Base-by-base conservation (phyloP, 2,113 vertebrate genomes). In the Blennius ocellaris region DNA sequence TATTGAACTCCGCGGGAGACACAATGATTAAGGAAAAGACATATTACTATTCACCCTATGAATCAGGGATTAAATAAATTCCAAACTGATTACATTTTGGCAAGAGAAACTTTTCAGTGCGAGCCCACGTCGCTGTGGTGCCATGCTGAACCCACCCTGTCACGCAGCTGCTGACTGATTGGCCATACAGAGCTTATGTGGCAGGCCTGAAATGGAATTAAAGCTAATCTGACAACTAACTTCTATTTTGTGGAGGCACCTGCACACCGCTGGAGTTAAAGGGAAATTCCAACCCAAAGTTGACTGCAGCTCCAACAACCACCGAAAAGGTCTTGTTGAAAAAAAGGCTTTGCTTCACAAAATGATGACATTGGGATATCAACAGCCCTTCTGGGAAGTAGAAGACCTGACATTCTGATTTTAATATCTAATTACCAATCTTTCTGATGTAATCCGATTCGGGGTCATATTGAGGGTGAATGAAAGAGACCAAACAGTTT, bases 21-120 rank as follows among this genome's bases (percentile, higher is more conserved):
- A 68, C 78, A 47, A 73, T 88, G 91, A 89, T 89, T 88, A 88
- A 81, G 76, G 73, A 78, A 82, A 84, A 86, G 63, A 75, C 81
- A 83, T 86, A 90, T 88, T 87, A 86, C 79, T 64, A 74, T 82
- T 88, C 85, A 6, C 86, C 77, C 59, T 73, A 61, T 90, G 87
- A 90, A 80, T 80, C 73, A 40, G 52, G 88, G 89, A 92, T 93
- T 91, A 91, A 87, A 88, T 70, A 78, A 81, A 92, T 93, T 91
- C 90, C 89, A 85, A 84, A 88, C 60, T 87, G 87, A 94, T 92
- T 90, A 87, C 79, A 76, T 90, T 89, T 84, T 86, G 80, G 83
- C 60, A 78, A 81, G 36, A 82, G 77, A 80, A 89, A 83, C 47
- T 80, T 78, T 10, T 1, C 49, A 30, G 21, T 59, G 37, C 55